A percentile compares a stretch with the other conserved stretches of the same genome.
These are phyloP conservation scores for Drosophila meridiana DNA, from an alignment of 2,888 invertebrate genomes.

Conservation along the genomic window DNA sequence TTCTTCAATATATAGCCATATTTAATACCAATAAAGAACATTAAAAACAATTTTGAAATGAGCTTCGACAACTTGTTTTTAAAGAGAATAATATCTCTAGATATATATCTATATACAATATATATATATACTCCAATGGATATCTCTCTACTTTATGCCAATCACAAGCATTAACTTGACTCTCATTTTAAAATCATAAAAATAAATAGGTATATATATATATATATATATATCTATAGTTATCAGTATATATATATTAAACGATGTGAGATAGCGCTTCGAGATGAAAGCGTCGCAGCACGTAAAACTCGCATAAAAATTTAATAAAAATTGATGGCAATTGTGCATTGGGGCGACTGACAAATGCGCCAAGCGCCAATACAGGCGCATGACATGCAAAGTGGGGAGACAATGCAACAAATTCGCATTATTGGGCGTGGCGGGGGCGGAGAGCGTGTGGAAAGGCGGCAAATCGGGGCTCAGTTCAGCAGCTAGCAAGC, in stretches of 20 bases:
- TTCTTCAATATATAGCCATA: too few species aligned
- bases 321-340: constrained; percentile 56
- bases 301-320: constrained; percentile 55
- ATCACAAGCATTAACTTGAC: not conserved
- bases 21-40: too few species aligned
- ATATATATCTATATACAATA: not conserved
- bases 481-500: constrained; percentile 12
- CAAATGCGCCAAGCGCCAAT: constrained; percentile 45
- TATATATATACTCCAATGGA: not conserved
- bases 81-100: not conserved
- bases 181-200: constrained; percentile 2
- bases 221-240: constrained; percentile 8
- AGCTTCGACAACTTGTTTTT: not conserved
- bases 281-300: constrained; percentile 50
- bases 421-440: not conserved
- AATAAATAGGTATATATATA: not conserved
- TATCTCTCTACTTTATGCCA: not conserved
- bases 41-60: too few species aligned
- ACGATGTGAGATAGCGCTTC: constrained; percentile 26
- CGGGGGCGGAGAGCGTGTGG: constrained; percentile 3
- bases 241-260: constrained; percentile 6
- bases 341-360: constrained; percentile 46
- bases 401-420: constrained; percentile 33
- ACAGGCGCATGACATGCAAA: constrained; percentile 60
- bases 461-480: constrained; percentile 22